Evolutionary conservation across 2,797 vertebrate genomes (phyloP), one percentile per base, ranked within the genome.

Genomic region (Xenopus petersii): DNA sequence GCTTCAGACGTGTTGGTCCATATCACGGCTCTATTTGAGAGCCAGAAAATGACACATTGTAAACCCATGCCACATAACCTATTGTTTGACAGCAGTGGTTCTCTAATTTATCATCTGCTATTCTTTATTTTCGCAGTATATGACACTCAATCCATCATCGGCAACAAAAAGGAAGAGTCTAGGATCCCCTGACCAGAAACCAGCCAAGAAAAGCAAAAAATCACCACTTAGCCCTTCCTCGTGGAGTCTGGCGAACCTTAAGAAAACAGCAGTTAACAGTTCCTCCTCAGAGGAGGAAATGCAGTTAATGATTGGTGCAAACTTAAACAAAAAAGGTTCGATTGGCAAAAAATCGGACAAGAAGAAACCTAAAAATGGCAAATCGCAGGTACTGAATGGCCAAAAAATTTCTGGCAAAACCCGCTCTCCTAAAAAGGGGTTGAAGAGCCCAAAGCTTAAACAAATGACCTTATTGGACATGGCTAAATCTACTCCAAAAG

Each of bases 381-480:
- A 81, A 1, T 79, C 83, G 4, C 94, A 94, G 79, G 89, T 94
- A 64, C 81, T 94, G 4, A 94, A 93, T 0, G 89, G 94, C 48
- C 94, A 96, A 82, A 98, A 96, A 80, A 83, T 89, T 0, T 81
- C 90, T 0, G 90, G 88, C 46, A 91, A 86, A 64, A 75, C 88
- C 6, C 89, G 86, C 13, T 92, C 92, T 66, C 93, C 93, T 59
- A 94, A 92, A 84, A 98, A 96, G 82, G 93, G 94, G 0, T 80
- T 92, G 15, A 97, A 95, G 75, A 92, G 90, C 11, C 81, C 90
- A 0, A 97, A 96, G 83, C 92, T 93, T 70, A 98, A 98, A 81
- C 98, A 99, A 84, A 97, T 98, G 92, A 98, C 97, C 0, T 85
- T 98, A 67, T 83, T 97, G 74, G 95, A 98, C 81, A 90, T 98